Base-by-base conservation (phyloP, 2,888 invertebrate species). In the Microctonus aethiopoides region DNA sequence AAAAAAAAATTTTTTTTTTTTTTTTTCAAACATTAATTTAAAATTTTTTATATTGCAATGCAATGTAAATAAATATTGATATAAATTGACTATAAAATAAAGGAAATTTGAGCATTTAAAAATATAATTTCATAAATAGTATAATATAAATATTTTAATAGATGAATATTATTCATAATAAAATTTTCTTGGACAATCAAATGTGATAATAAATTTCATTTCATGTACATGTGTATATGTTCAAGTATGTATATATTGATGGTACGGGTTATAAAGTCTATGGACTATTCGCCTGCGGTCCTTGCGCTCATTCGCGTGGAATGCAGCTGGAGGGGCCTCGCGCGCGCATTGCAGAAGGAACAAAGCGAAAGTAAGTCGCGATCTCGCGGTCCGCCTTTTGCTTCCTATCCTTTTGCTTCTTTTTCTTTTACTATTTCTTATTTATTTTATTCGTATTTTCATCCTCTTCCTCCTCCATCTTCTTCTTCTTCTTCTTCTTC, bases 351-450 rank as follows among this genome's bases (percentile, higher is more conserved):
- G 61, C 57, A 61, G 64, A 54, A 72, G 70, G 71, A 74, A 74
- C 74, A 73, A 72, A 77, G 78, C 76, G 77, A 78, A 76, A 78
- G 77, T 76, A 72, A 77, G 73, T 72, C 72, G 72, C 72, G 68
- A 56, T 70, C 56, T 56, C 70, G 65, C 52, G 52, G 70, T 39
- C 65, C 61, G 39, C 65, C 68, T 46, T 51, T 61, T 56, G 62
- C 59, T 70, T 68, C 62, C 60, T 61, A 41, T 62, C 65, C 52
- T 52, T 26, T 36, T 66, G 51, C n/a, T 39, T 56, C 29, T 24
- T 46, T 39, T 36, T 70, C 54, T 56, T 61, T 16, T 39, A 39
- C n/a, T n/a, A n/a, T 16, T 24, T n/a, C 16, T 39, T 13, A 10
- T 36, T 10, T 3, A 11, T 39, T 39, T 39, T 39, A 39, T 13